These are phyloP conservation scores for Motacilla alba DNA, from an alignment of 2,113 vertebrate species.

Conservation along the genomic window DNA sequence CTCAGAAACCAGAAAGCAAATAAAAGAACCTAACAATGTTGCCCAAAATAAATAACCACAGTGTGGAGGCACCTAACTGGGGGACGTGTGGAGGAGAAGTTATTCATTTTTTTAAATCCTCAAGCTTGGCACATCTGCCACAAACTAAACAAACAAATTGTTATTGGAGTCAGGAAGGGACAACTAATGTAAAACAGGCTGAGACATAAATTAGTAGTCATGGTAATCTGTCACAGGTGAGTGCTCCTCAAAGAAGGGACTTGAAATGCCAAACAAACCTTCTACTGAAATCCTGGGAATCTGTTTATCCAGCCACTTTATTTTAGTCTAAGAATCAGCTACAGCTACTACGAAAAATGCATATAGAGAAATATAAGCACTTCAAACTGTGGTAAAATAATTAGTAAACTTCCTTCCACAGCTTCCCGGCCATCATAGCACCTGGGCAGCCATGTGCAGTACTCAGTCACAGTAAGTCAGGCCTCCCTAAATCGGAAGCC, in stretches of 20 bases:
- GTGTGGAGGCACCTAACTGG: background rate
- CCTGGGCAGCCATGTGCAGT: background rate
- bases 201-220: slow-evolving; percentile 1
- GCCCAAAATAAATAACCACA: slow-evolving; percentile 42
- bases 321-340: background rate
- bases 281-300: background rate
- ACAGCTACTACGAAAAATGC: background rate
- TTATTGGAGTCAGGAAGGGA: slow-evolving; percentile 2
- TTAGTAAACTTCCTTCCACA: background rate
- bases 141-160: slow-evolving; percentile 30
- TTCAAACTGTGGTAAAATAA: background rate
- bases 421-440: background rate
- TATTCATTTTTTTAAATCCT: background rate
- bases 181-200: slow-evolving; percentile 31
- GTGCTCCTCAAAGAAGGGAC: background rate
- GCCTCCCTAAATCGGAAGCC: background rate
- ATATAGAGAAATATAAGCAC: background rate
- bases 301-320: background rate
- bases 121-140: background rate
- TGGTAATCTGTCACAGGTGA: slow-evolving; percentile 11
- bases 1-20: slow-evolving; percentile 37
- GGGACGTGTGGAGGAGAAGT: background rate
- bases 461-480: background rate
- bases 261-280: background rate
- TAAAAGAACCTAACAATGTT: slow-evolving; percentile 4